Evolutionary conservation across 2,888 invertebrate species (phyloP).

Genomic region (Oxyteleia sp.): DNA sequence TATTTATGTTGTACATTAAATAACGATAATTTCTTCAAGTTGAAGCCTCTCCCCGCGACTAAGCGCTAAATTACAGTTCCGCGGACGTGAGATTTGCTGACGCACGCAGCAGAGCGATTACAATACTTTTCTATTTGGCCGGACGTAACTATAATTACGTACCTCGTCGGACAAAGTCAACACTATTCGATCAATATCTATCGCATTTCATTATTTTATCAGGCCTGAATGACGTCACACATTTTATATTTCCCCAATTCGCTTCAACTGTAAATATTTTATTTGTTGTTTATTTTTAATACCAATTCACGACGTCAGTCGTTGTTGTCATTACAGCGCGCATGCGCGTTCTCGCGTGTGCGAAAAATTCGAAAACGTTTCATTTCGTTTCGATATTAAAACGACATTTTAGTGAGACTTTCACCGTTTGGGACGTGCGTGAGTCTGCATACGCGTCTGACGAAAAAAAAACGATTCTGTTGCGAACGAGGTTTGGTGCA

Average conservation of each 20-base stretch:
- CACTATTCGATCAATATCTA: conserved; percentile 22
- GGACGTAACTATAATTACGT: conserved; percentile 36
- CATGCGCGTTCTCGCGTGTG: no score
- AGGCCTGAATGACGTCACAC: conserved; percentile 1
- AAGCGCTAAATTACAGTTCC: no score
- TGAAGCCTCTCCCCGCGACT: no score
- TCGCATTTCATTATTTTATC: conserved; percentile 17
- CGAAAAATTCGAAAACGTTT: background rate
- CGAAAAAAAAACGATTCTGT: conserved; percentile 53
- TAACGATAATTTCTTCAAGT: no score
- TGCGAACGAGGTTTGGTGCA: conserved; percentile 14
- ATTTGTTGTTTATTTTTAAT: background rate
- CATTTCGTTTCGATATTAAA: conserved; percentile 3
- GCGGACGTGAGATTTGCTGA: no score
- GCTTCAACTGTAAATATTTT: background rate
- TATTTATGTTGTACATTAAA: no score
- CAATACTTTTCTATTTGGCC: conserved; percentile 28
- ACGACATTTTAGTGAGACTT: conserved; percentile 17
- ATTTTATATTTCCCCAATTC: background rate
- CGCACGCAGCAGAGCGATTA: background rate
- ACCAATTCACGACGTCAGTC: background rate
- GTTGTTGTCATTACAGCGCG: background rate
- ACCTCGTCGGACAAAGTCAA: conserved; percentile 8
- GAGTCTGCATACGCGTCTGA: background rate
- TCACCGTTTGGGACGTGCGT: conserved; percentile 4